Base-by-base conservation (phyloP, 1,140 invertebrate genomes). In the Arion vulgaris region DNA sequence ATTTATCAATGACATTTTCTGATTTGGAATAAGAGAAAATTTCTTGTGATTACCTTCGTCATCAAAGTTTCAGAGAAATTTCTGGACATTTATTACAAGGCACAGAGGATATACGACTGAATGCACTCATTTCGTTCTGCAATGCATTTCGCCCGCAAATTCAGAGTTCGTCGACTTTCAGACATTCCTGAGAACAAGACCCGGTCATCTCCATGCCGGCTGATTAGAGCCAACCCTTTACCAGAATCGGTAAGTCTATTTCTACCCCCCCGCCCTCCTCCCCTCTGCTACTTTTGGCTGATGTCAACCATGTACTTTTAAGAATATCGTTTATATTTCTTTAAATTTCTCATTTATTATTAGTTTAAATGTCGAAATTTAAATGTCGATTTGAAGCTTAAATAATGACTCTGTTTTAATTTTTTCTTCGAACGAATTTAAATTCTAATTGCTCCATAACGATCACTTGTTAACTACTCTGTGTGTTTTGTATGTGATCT, bases 141-240 rank as follows among this genome's bases (percentile, higher is more conserved):
- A 7, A 74, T 73, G 80, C 72, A 81, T 62, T 81, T 73, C 71
- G 69, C 71, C 17, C 32, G 80, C 41, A 74, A 75, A 36, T 81
- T 73, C 71, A 13, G 80, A 19, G 45, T 74, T 19, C 72, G 80
- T 23, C 32, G 80, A 17, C 78, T 80, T 1, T 80, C 78, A 0
- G 78, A 80, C 36, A 80, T 80, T 41, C 78, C 51, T 4, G 78
- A 80, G 41, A 80, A 49, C 66, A 80, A 80, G 62, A 4, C 53
- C 5, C 76, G 62, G 26, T 66, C 76, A 0, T 57, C 53, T 23
- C 76, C 76, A 7, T 78, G 76, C 36, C 5, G 53, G 1, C 26
- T 78, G 76, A n/a, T 78, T 1, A 62, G 76, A 36, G 38, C 38
- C 57, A 68, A 23, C 13, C 76, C 76, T 28, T 23, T 78, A 2